Evolutionary conservation across 2,888 invertebrate species (phyloP).

Genomic region (Psococerastis gibbosa): DNA sequence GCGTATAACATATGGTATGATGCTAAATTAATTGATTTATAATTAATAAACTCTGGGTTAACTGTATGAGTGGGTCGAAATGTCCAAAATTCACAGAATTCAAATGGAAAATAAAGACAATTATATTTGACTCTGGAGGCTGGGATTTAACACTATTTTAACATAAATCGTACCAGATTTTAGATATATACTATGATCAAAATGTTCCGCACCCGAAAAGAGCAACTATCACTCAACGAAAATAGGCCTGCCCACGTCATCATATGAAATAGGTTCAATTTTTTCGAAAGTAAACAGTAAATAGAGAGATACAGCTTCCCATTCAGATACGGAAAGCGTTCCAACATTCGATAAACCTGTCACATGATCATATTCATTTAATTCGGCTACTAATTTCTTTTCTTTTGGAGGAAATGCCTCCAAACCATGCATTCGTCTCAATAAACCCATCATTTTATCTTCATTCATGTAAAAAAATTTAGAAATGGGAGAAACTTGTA

Average conservation of each 20-base stretch:
- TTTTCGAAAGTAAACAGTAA: conserved; percentile 71
- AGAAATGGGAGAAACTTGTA: conserved; percentile 21
- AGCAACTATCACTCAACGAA: too few relatives aligned
- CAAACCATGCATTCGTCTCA: conserved; percentile 60
- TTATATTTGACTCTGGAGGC: too few relatives aligned
- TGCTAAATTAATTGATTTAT: too few relatives aligned
- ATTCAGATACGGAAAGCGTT: conserved; percentile 72
- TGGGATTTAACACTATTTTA: too few relatives aligned
- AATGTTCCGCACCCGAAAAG: too few relatives aligned
- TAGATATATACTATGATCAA: background rate
- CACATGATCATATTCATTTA: conserved; percentile 55
- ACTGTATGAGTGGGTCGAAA: too few relatives aligned
- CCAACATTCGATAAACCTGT: conserved; percentile 39
- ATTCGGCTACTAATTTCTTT: conserved; percentile 32
- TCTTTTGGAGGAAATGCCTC: conserved; percentile 53
- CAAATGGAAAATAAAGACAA: too few relatives aligned
- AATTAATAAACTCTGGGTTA: too few relatives aligned
- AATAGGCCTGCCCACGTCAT: conserved; percentile 40
- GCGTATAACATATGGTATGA: too few relatives aligned
- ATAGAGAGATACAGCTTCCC: conserved; percentile 80
- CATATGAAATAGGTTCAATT: conserved; percentile 39
- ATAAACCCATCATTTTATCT: conserved; percentile 32
- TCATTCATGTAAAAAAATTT: conserved; percentile 9
- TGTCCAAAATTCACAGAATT: too few relatives aligned
- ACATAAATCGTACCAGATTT: too few relatives aligned